Base-by-base conservation (phyloP, 2,797 vertebrate species). In the Nothura maculosa region DNA sequence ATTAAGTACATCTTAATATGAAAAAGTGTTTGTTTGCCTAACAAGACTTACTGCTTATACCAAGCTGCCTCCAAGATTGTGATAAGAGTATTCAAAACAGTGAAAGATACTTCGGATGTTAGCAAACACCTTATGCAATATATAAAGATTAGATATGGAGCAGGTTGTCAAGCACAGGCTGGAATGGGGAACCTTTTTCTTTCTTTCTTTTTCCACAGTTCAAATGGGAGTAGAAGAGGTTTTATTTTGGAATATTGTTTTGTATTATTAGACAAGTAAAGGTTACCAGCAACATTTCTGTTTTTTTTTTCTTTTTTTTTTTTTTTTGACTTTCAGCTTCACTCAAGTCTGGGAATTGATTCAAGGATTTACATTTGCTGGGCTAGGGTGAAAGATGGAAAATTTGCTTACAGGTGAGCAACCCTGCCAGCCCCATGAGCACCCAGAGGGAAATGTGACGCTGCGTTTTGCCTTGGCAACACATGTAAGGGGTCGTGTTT, bases 111-210 rank as follows among this genome's bases (percentile, higher is more conserved):
- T 96, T 94, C 69, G 92, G 76, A 96, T 96, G 94, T 96, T 96
- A 97, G 93, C 91, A 95, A 97, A 97, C 95, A 96, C 95, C 95
- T 97, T 96, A 90, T 96, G 90, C 91, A 97, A 97, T 95, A 87
- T 18, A 77, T 25, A 81, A 67, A 95, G 91, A 96, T 97, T 81
- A 95, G 92, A 86, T 86, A 92, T 1, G 3, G 61, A 84, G 30
- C 28, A 81, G 27, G 85, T 85, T 5, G 8, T 85, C 60, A 57
- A 75, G 89, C 5, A 0, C 27, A 48, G 70, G 18, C n/a, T 70
- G 54, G 67, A 75, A 93, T 1, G 5, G 22, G 90, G 54, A 89
- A 81, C 1, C 52, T 28, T 52, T 52, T 52, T 14, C 10, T 52
- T 52, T 11, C 9, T 28, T 28, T 16, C 27, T 52, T 28, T 81